A percentile compares a stretch with the other conserved stretches of the same genome.
phyloP scores from a whole-genome alignment of 2,888 invertebrate species.

The Stenchaetothrips biformis region DNA sequence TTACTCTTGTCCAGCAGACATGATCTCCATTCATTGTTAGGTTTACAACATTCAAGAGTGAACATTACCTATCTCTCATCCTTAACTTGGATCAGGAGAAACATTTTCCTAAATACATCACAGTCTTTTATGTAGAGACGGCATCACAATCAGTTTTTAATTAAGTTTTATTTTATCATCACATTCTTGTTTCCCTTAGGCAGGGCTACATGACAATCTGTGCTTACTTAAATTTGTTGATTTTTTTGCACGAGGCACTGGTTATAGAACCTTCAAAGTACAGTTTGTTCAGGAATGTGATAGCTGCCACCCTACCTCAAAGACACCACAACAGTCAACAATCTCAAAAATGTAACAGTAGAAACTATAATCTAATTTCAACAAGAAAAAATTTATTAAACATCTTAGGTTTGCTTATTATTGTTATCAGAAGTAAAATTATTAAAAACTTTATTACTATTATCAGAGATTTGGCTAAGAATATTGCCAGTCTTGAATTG shows the following conservation, averaged over 20 bases:
- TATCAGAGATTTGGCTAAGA: constrained; percentile 24
- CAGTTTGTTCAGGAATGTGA: constrained; percentile 18
- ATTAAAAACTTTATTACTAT: constrained; percentile 17
- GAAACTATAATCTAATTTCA: constrained; percentile 1
- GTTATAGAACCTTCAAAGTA: not conserved
- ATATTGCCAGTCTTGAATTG: constrained; percentile 25
- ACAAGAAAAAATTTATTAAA: constrained; percentile 16
- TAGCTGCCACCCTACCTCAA: constrained; percentile 14
- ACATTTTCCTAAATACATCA: constrained; percentile 7
- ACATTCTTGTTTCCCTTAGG: not conserved
- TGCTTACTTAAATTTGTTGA: not conserved
- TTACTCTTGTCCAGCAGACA: constrained; percentile 9
- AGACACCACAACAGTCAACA: constrained; percentile 2
- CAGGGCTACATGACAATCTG: not conserved
- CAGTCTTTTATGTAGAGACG: constrained; percentile 19
- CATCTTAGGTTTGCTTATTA: constrained; percentile 8
- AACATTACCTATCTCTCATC: not conserved
- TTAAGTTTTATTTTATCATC: constrained; percentile 25
- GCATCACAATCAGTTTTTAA: constrained; percentile 24
- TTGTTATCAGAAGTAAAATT: constrained; percentile 22
- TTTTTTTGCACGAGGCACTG: not conserved
- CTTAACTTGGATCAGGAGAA: constrained; percentile 3
- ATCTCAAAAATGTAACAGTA: constrained; percentile 10
- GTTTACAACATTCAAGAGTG: not conserved
- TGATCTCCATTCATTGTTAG: not conserved